Percentiles rank a stretch among this genome's conserved stretches.
phyloP scores from a whole-genome alignment of 2,888 invertebrate species.

The Andrena bucephala region DNA sequence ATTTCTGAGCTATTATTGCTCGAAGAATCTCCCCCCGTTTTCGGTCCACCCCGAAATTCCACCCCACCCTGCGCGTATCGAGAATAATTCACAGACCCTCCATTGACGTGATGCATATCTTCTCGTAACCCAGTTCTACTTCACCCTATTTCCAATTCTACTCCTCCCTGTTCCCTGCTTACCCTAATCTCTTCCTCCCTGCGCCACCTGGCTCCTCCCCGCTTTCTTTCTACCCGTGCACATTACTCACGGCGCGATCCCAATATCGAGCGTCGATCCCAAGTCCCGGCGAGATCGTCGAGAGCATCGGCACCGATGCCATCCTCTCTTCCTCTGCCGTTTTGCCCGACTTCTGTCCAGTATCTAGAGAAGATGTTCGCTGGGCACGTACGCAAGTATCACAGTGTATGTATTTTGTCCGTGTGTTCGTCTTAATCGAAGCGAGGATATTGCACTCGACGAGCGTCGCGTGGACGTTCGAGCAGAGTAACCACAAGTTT shows the following conservation, averaged over 20 bases:
- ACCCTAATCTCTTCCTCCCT: background rate
- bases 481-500: constrained; percentile 10
- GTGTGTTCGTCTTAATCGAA: constrained; percentile 40
- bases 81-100: no score
- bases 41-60: no score
- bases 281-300: background rate
- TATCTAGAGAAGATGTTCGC: constrained; percentile 31
- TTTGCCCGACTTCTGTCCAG: background rate
- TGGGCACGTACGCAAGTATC: constrained; percentile 33
- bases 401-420: constrained; percentile 34
- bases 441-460: constrained; percentile 22
- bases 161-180: background rate
- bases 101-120: no score
- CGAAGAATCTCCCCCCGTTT: no score
- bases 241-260: no score
- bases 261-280: no score
- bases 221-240: no score
- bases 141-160: background rate
- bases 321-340: background rate
- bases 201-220: no score
- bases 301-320: background rate
- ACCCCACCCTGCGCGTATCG: no score
- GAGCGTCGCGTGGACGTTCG: background rate
- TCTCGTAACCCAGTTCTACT: no score
- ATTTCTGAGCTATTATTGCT: no score